Evolutionary conservation across 1,140 invertebrate species (phyloP), one percentile per base, ranked within the genome.

Genomic region (Drosophila sp.): DNA sequence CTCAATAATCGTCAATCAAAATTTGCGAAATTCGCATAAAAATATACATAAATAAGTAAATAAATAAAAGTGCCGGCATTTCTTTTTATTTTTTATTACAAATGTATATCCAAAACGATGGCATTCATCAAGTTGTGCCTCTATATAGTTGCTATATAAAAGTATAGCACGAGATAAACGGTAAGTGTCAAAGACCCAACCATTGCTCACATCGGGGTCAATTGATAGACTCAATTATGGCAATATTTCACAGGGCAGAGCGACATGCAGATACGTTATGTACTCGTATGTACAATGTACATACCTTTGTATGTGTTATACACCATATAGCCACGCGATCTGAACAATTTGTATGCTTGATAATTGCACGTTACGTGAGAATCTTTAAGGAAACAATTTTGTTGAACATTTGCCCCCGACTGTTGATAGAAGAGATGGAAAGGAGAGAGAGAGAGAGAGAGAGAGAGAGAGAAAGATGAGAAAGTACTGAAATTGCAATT

Each of bases 221-320:
- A 89, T 89, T 89, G 83, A 87, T 89, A 89, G 83, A 89, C 76
- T 89, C 83, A 89, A 89, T 89, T 89, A 89, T 83, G 72, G 43
- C 76, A 72, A 89, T 73, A 80, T 89, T 72, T 64, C 70, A 48
- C 61, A 75, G 64, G 70, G 14, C 16, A 25, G 77, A 59, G 40
- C 18, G 27, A 27, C 46, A 45, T 13, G 29, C 16, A 59, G 8
- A 48, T 18, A 53, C 32, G 32, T 21, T 21, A 21, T 21, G 21
- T 13, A 43, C 40, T 36, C 40, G 32, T 7, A 56, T 45, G n/a
- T 21, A 46, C n/a, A n/a, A n/a, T 40, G 41, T 51, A 13, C 41
- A 48, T 36, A 57, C 43, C 32, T 27, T 32, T 38, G 32, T 56
- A 43, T 32, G 13, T 53, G 9, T 57, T 38, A 54, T 45, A 50